Percentiles rank a stretch among this genome's conserved stretches.
Conservation (phyloP, 2,888 invertebrate species). For the Stenoptilia bipunctidactyla region DNA sequence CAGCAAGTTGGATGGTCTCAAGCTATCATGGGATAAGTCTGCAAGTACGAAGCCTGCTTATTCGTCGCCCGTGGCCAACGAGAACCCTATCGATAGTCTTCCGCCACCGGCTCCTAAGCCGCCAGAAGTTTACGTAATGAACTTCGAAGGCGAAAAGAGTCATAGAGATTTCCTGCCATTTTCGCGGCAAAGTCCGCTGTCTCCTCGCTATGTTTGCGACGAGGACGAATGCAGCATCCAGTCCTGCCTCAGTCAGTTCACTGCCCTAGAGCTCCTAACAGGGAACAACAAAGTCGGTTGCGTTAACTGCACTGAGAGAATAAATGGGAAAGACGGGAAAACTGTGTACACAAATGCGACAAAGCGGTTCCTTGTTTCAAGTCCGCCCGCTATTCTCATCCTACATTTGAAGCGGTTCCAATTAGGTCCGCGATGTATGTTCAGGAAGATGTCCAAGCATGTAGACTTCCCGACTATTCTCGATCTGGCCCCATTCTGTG, state of each 20-base stretch:
- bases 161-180: slow-evolving; percentile 40
- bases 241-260: slow-evolving; percentile 94
- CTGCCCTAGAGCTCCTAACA: slow-evolving; percentile 88
- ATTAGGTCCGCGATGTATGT: slow-evolving; percentile 78
- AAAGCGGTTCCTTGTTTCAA: slow-evolving; percentile 87
- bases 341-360: slow-evolving; percentile 85
- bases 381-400: slow-evolving; percentile 94
- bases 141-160: slow-evolving; percentile 37
- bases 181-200: slow-evolving; percentile 61
- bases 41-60: slow-evolving; percentile 20
- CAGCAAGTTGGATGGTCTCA: slow-evolving; percentile 39
- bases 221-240: slow-evolving; percentile 87
- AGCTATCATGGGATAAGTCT: slow-evolving; percentile 31
- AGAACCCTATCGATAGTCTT: slow-evolving; percentile 24
- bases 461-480: slow-evolving; percentile 89
- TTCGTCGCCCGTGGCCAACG: slow-evolving; percentile 31
- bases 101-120: slow-evolving; percentile 32
- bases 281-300: slow-evolving; percentile 95
- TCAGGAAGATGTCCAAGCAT: slow-evolving; percentile 86
- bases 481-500: slow-evolving; percentile 93
- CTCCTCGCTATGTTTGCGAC: slow-evolving; percentile 78
- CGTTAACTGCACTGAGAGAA: slow-evolving; percentile 86
- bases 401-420: slow-evolving; percentile 97
- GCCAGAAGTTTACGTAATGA: slow-evolving; percentile 29
- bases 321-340: slow-evolving; percentile 77